Conservation (phyloP, 2,797 vertebrate genomes). For the Peromyscus attwateri region DNA sequence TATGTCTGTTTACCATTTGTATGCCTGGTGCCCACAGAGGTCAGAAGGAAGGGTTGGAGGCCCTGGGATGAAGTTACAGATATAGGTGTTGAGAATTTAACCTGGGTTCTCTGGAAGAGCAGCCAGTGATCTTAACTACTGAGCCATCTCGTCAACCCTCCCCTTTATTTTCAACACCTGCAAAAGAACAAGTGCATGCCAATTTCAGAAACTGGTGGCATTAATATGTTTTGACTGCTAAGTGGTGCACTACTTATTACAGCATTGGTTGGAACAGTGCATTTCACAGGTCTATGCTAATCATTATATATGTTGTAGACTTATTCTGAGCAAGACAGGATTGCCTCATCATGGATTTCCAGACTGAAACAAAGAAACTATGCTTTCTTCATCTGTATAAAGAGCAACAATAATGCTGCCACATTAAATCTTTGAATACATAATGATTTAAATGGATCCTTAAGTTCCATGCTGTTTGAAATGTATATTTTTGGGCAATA, state of each 20-base stretch:
- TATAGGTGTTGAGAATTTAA: background rate
- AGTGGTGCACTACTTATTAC: background rate
- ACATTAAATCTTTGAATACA: background rate
- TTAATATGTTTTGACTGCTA: background rate
- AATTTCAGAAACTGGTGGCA: constrained; percentile 27
- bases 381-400: background rate
- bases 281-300: constrained; percentile 10
- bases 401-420: background rate
- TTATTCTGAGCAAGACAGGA: constrained; percentile 48
- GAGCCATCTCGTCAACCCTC: background rate
- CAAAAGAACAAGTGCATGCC: constrained; percentile 37
- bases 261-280: background rate
- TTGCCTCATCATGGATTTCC: background rate
- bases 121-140: background rate
- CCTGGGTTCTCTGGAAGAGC: background rate
- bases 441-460: background rate
- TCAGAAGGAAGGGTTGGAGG: background rate
- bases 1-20: too few relatives aligned
- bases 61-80: background rate
- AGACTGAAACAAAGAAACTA: background rate
- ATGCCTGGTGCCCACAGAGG: background rate
- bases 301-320: background rate
- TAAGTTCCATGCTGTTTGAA: background rate
- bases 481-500: constrained; percentile 16
- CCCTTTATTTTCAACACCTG: constrained; percentile 2